Evolutionary conservation across 2,888 invertebrate species (phyloP), one percentile per base, ranked within the genome.

Genomic region (Noctua comes): DNA sequence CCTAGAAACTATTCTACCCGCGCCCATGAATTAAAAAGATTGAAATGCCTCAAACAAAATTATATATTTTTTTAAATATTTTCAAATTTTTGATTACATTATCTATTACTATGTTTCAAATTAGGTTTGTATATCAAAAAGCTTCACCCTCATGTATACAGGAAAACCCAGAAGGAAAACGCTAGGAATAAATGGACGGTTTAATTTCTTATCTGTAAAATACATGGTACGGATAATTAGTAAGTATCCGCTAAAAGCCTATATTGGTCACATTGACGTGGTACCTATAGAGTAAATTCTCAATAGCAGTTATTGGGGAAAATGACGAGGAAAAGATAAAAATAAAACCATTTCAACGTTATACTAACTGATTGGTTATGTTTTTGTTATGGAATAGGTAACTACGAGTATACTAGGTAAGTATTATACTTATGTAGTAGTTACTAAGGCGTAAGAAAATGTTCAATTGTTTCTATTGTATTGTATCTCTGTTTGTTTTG

Each of bases 261-360:
- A 24, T 66, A 64, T 27, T 43, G 18, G 13, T 65, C n/a, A 16
- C 31, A 54, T 51, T 48, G 40, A 62, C 62, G 27, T 18, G 24
- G 59, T 64, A n/a, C n/a, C n/a, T n/a, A 40, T 24, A 4, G 16
- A 43, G 24, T 72, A 18, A 71, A 68, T 74, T 75, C 16, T 68
- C 16, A 51, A 21, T 69, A 31, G 36, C 54, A 77, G 68, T 40
- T 36, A 62, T n/a, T 5, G 24, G 51, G 83, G 76, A 76, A 76
- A 82, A 76, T 27, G 16, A 83, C 16, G 68, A 83, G 83, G 79
- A 79, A 82, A 79, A 79, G 2, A 24, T 43, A 16, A 18, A 64
- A 18, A 2, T 40, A 10, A 57, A 73, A 73, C 16, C 40, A n/a
- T 65, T 57, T 40, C 18, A 57, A 43, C 46, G 24, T 59, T 18